These are phyloP conservation scores for Rhaphigaster nebulosa DNA, from an alignment of 2,888 invertebrate species.

Conservation along the genomic window DNA sequence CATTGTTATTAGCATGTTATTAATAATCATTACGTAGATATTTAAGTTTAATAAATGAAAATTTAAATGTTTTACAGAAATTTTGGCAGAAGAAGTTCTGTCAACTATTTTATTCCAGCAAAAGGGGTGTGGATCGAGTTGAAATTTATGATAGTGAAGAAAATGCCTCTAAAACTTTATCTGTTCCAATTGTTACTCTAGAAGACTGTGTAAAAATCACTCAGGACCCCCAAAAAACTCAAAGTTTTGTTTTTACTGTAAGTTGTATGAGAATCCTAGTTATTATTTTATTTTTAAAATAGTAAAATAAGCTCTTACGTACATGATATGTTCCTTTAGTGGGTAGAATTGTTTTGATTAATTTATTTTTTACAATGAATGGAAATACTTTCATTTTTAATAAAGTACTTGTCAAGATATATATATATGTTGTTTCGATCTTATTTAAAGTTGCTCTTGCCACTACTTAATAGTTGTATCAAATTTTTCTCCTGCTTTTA, in stretches of 20 bases:
- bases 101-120: slow-evolving; percentile 84
- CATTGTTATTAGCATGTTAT: not conserved
- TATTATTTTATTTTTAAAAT: slow-evolving; percentile 22
- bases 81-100: slow-evolving; percentile 83
- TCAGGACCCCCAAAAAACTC: slow-evolving; percentile 69
- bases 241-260: slow-evolving; percentile 71
- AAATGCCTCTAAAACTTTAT: slow-evolving; percentile 76
- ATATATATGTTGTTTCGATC: not conserved
- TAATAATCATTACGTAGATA: not conserved
- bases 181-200: slow-evolving; percentile 82
- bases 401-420: not conserved
- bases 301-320: not conserved
- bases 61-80: slow-evolving; percentile 76
- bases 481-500: no score
- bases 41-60: not conserved
- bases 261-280: slow-evolving; percentile 65
- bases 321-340: not conserved
- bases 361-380: not conserved
- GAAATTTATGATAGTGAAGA: slow-evolving; percentile 89
- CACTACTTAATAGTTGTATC: not conserved
- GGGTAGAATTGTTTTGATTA: not conserved
- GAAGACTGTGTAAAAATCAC: slow-evolving; percentile 89
- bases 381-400: not conserved
- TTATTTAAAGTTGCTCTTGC: not conserved
- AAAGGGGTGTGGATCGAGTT: slow-evolving; percentile 82